Evolutionary conservation across 2,113 vertebrate genomes (phyloP).

Genomic region (Laterallus jamaicensis): DNA sequence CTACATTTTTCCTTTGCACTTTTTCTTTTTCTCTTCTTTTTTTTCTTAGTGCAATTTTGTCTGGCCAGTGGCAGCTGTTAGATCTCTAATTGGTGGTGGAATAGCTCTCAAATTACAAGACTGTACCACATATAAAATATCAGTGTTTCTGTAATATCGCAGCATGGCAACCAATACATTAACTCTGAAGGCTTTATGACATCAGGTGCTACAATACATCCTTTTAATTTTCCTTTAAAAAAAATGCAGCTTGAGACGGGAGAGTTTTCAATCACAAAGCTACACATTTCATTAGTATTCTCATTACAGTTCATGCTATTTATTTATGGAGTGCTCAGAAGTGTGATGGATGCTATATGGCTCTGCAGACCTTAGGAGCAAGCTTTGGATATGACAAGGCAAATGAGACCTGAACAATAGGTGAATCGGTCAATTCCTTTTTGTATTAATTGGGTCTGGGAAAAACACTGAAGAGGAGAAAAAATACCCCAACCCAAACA

Average conservation of each 20-base stretch:
- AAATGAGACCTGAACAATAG: background rate
- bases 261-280: slow-evolving; percentile 39
- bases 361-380: slow-evolving; percentile 19
- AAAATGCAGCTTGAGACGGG: background rate
- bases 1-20: background rate
- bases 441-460: slow-evolving; percentile 31
- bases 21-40: background rate
- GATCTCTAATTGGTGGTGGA: background rate
- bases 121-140: background rate
- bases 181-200: background rate
- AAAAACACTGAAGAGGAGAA: background rate
- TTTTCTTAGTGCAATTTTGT: background rate
- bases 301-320: slow-evolving; percentile 26
- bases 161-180: background rate
- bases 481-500: background rate
- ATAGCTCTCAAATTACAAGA: background rate
- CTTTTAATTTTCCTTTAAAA: slow-evolving; percentile 23
- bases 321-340: slow-evolving; percentile 39
- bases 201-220: slow-evolving; percentile 15
- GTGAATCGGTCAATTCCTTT: slow-evolving; percentile 37
- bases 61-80: background rate
- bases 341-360: background rate
- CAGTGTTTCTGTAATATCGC: background rate
- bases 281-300: slow-evolving; percentile 41
- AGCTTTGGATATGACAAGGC: background rate